Conservation (phyloP, 2,113 vertebrate species). For the Triplophysa dalaica region DNA sequence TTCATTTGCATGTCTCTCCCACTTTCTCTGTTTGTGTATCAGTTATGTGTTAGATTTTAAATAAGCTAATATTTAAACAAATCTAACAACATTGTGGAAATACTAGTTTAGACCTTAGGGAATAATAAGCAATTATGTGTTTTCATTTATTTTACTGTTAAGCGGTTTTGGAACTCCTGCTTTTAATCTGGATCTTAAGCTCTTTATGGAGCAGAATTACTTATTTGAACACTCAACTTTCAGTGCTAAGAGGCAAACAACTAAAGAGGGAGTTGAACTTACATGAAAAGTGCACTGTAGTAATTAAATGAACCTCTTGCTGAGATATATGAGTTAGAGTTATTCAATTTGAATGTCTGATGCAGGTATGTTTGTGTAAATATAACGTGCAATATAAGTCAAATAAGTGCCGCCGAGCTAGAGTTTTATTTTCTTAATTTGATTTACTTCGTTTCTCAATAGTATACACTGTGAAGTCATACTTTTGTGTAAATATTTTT, state of each 20-base stretch:
- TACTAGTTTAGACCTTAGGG: not conserved
- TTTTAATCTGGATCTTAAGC: slow-evolving; percentile 26
- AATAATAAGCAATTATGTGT: slow-evolving; percentile 10
- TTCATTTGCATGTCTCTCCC: not conserved
- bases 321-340: no score
- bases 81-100: not conserved
- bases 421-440: no score
- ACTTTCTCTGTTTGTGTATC: not conserved
- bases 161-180: slow-evolving; percentile 9
- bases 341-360: no score
- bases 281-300: not conserved
- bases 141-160: slow-evolving; percentile 20
- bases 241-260: not conserved
- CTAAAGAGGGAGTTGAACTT: no score
- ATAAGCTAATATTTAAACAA: not conserved
- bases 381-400: no score
- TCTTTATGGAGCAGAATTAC: not conserved
- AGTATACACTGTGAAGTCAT: not conserved
- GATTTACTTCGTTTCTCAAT: not conserved
- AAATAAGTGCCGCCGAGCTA: no score
- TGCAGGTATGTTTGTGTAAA: no score
- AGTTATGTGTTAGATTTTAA: not conserved
- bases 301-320: not conserved
- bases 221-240: slow-evolving; percentile 5
- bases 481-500: not conserved